Evolutionary conservation across 2,797 vertebrate genomes (phyloP).

Genomic region (Gymnopithys bicolor): DNA sequence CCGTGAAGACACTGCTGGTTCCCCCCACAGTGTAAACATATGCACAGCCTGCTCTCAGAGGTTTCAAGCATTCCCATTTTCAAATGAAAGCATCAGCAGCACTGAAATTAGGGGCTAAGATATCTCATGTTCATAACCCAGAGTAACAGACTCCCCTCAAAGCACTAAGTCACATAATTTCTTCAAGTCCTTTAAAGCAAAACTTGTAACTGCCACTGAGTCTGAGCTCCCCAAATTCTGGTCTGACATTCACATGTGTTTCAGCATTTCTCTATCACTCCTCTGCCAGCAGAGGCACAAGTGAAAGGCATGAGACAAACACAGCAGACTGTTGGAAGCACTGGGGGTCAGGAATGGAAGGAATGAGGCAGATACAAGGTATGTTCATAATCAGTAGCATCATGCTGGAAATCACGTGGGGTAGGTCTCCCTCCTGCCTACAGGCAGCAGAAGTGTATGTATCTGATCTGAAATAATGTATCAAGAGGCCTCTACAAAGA

Average conservation of each 20-base stretch:
- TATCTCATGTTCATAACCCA: neutral
- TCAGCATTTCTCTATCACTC: neutral
- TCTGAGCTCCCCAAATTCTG: neutral
- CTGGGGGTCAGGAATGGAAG: neutral
- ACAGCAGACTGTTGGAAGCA: neutral
- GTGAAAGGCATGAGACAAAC: neutral
- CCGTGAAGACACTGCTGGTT: neutral
- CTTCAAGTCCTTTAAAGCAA: neutral
- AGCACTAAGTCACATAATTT: neutral
- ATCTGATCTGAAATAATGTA: neutral
- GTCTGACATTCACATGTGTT: fast-evolving
- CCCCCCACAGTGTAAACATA: neutral
- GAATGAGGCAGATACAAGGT: neutral
- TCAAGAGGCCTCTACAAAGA: neutral
- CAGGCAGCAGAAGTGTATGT: neutral
- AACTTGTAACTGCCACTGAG: neutral
- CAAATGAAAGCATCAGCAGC: neutral
- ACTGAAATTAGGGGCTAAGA: neutral
- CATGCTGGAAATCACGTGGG: neutral
- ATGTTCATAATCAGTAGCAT: neutral
- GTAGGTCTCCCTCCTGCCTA: neutral
- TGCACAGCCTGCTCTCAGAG: neutral
- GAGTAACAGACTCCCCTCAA: neutral
- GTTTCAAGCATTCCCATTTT: neutral
- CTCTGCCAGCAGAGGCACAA: neutral